phyloP scores from a whole-genome alignment of 2,113 vertebrate species.

The Plectropomus leopardus region DNA sequence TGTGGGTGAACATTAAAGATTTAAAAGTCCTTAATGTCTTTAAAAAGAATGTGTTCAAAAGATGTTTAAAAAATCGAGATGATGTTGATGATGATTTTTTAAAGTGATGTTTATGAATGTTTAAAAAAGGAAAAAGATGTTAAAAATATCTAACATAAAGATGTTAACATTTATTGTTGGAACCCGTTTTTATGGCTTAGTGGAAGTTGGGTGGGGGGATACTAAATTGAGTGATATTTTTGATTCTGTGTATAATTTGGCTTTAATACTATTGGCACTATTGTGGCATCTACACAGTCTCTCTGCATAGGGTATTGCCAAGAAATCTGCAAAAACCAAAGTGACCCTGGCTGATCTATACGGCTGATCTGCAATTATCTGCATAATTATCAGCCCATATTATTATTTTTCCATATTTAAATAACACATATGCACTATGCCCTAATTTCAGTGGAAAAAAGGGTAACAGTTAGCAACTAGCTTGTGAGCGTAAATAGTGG shows the following conservation, averaged over 20 bases:
- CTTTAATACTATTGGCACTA: not conserved
- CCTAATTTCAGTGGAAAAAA: too few species aligned
- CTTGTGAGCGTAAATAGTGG: not conserved
- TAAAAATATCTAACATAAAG: not conserved
- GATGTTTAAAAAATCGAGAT: too few species aligned
- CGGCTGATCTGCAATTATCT: not conserved
- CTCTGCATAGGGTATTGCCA: not conserved
- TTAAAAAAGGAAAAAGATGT: too few species aligned
- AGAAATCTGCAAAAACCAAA: not conserved
- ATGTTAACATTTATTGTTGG: not conserved
- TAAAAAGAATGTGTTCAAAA: too few species aligned
- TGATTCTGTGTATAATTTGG: not conserved
- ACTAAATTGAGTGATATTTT: not conserved
- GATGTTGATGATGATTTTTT: too few species aligned
- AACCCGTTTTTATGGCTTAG: too few species aligned
- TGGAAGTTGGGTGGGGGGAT: too few species aligned
- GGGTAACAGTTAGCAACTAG: not conserved
- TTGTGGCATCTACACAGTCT: not conserved
- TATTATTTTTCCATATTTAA: not conserved
- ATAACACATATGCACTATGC: too few species aligned
- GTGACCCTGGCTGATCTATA: not conserved
- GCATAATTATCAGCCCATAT: slow-evolving; percentile 8
- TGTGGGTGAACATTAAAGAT: too few species aligned
- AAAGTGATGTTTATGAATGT: too few species aligned
- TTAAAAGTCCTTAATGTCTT: too few species aligned